Percentiles rank a stretch among this genome's conserved stretches.
phyloP scores from a whole-genome alignment of 1,140 invertebrate species.

The Saxidomus purpurata region DNA sequence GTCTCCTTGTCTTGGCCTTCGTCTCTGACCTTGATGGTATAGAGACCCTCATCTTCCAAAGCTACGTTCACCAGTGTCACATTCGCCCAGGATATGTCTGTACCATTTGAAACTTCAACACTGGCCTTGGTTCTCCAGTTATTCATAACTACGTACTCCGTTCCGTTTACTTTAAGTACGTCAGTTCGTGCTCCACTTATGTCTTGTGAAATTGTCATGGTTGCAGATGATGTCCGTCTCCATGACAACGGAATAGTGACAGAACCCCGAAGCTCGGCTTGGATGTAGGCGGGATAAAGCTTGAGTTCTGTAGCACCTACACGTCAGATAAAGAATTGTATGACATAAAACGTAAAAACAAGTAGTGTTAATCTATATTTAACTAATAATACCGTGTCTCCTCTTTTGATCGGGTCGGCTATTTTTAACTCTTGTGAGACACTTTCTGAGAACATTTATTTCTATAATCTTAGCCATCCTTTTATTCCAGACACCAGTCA shows the following conservation, averaged over 20 bases:
- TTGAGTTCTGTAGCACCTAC: not conserved
- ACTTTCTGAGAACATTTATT: too few species aligned
- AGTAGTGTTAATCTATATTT: too few species aligned
- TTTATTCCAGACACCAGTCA: too few species aligned
- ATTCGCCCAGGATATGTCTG: not conserved
- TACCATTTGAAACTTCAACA: not conserved
- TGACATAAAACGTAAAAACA: too few species aligned
- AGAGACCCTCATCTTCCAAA: not conserved
- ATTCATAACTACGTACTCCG: not conserved
- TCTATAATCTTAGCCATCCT: too few species aligned
- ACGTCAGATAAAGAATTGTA: too few species aligned
- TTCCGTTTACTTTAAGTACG: not conserved
- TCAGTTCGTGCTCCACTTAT: not conserved
- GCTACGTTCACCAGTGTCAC: not conserved
- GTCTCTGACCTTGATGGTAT: not conserved
- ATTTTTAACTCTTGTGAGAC: too few species aligned
- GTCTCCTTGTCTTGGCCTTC: not conserved
- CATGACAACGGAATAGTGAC: slow-evolving; percentile 13
- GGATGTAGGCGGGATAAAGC: not conserved
- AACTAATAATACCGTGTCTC: too few species aligned
- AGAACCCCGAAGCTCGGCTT: not conserved
- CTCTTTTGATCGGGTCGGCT: too few species aligned
- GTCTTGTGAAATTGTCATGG: slow-evolving; percentile 3
- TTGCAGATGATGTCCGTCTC: not conserved
- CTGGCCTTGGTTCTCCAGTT: not conserved